A percentile compares a stretch with the other conserved stretches of the same genome.
Evolutionary conservation across 1,140 invertebrate genomes (phyloP).

Genomic region (Oedothorax gibbosus): DNA sequence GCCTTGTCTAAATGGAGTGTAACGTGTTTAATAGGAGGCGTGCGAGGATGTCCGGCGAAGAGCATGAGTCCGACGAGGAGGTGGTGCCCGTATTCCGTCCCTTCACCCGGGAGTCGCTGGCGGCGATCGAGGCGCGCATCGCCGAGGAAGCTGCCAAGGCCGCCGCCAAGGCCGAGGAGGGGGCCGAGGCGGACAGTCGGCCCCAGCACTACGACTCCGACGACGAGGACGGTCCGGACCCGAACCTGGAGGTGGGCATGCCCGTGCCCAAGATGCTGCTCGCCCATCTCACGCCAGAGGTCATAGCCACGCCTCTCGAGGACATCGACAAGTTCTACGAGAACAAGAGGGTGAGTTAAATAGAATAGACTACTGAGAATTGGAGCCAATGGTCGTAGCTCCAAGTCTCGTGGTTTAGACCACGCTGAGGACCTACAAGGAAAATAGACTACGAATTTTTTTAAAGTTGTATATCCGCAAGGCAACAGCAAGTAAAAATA

Average conservation of each 20-base stretch:
- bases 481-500: too few species aligned
- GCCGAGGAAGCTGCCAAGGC: conserved; percentile 94
- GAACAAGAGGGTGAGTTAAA: conserved; percentile 83
- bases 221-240: conserved; percentile 88
- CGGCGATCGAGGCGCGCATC: conserved; percentile 91
- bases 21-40: conserved; percentile 7
- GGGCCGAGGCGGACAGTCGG: not conserved
- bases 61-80: conserved; percentile 64
- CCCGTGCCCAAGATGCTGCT: conserved; percentile 89
- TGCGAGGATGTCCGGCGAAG: conserved; percentile 60
- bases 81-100: conserved; percentile 81
- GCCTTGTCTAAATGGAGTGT: too few species aligned
- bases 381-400: too few species aligned
- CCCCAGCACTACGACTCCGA: conserved; percentile 76
- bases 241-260: conserved; percentile 90
- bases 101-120: conserved; percentile 96
- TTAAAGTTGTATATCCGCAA: too few species aligned
- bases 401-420: too few species aligned
- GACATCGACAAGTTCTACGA: conserved; percentile 94
- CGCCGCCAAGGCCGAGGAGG: conserved; percentile 75
- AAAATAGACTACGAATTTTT: too few species aligned
- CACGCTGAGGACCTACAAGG: too few species aligned
- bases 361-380: too few species aligned
- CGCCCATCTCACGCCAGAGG: conserved; percentile 88
- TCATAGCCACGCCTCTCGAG: conserved; percentile 92